Evolutionary conservation across 2,888 invertebrate species (phyloP), one percentile per base, ranked within the genome.

Genomic region (Polydesmus complanatus): DNA sequence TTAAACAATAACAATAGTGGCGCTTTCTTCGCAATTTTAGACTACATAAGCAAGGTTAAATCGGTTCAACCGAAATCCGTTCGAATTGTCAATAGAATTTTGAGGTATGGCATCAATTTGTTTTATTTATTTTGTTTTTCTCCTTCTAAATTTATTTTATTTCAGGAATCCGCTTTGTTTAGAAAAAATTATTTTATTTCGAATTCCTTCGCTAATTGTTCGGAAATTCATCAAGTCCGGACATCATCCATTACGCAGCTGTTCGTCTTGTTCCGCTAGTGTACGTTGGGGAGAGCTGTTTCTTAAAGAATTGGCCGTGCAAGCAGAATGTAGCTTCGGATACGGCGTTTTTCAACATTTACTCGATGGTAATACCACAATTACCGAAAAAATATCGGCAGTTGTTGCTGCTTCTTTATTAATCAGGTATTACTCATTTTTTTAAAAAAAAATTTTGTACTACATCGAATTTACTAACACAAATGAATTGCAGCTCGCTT

Each of bases 241-340:
- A 1, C 58, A 58, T 27, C 3, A 26, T 14, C 3, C 53, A n/a
- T n/a, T 11, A 3, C n/a, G n/a, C n/a, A 25, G 3, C n/a, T 58
- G 58, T 26, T 19, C 53, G 14, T 26, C 58, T n/a, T 58, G 58
- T 21, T 8, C 25, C 14, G 11, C 53, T 26, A 22, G 14, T 5
- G 2, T 22, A 1, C 1, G 27, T 18, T 3, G 25, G 5, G 53
- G 52, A 51, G 21, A 19, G 8, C n/a, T n/a, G 3, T 49, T 58
- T 14, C 11, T 58, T n/a, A 58, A 21, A 18, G 53, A 58, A 14
- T n/a, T 51, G 19, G 27, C 26, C 3, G 25, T 58, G 2, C 51
- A 52, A 18, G 58, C 58, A n/a, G 58, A 58, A 53, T 58, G 26
- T 18, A n/a, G 49, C 2, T 58, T 58, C 19, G 58, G 58, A 14